phyloP scores from a whole-genome alignment of 2,113 vertebrate genomes.

The Phoenicopterus ruber region DNA sequence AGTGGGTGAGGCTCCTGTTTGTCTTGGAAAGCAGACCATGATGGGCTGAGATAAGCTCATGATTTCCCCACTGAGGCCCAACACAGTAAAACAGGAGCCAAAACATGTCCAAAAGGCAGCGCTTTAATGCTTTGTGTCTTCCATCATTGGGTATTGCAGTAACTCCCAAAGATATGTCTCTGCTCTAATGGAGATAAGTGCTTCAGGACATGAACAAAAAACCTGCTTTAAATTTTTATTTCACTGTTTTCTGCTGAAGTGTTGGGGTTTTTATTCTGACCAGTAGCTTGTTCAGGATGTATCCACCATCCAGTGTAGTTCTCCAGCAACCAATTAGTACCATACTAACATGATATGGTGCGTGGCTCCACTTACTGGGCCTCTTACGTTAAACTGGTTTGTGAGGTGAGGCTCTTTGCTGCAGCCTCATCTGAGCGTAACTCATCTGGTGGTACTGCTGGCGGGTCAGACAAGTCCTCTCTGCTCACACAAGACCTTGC shows the following conservation, averaged over 20 bases:
- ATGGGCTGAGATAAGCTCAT: background rate
- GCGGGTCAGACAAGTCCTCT: background rate
- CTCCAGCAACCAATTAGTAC: background rate
- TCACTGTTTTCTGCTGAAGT: conserved; percentile 44
- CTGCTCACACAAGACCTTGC: background rate
- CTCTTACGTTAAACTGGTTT: background rate
- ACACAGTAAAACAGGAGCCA: background rate
- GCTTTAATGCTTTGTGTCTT: background rate
- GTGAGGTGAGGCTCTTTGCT: background rate
- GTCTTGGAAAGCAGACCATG: conserved; percentile 19
- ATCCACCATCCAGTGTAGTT: background rate
- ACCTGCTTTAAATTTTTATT: conserved; percentile 44
- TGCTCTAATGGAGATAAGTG: conserved; percentile 61
- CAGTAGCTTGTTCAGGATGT: background rate
- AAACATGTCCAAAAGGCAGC: background rate
- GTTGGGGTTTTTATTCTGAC: background rate
- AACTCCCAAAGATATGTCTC: background rate
- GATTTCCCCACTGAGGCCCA: background rate
- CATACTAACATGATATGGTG: background rate
- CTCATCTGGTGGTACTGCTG: background rate
- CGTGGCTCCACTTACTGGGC: background rate
- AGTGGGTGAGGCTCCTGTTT: conserved; percentile 19
- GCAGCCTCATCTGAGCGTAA: background rate
- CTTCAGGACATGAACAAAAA: conserved; percentile 42
- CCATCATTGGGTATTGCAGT: background rate